These are phyloP conservation scores for Amphipyra berbera DNA, from an alignment of 2,888 invertebrate species.

Conservation along the genomic window DNA sequence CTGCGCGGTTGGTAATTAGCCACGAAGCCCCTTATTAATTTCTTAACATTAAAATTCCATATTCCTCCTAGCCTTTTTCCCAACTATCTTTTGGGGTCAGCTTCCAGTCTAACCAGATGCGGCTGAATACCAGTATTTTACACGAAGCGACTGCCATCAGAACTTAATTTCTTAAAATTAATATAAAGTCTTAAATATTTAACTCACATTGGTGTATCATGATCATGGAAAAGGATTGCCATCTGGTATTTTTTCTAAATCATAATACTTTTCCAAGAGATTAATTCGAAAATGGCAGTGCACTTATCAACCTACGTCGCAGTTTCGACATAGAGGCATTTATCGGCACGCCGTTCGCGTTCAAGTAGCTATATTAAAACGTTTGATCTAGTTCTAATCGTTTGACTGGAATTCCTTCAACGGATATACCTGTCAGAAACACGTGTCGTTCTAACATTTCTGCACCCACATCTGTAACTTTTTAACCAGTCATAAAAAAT, in stretches of 20 bases:
- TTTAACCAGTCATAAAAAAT: slow-evolving; percentile 13
- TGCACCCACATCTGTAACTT: neutral
- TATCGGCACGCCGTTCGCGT: slow-evolving; percentile 32
- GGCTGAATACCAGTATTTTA: no score
- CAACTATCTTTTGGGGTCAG: no score
- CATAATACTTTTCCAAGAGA: slow-evolving; percentile 18
- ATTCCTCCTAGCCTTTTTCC: no score
- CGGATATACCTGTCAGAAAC: slow-evolving; percentile 27
- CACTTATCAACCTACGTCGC: slow-evolving; percentile 21
- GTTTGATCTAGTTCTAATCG: slow-evolving; percentile 40
- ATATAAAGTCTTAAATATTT: no score
- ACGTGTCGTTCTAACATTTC: slow-evolving; percentile 34
- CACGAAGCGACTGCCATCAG: no score
- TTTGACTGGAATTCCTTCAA: slow-evolving; percentile 36
- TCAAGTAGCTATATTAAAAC: slow-evolving; percentile 27
- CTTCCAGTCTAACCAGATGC: no score
- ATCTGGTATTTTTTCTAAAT: slow-evolving; percentile 1
- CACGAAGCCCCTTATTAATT: no score
- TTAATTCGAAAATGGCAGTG: slow-evolving; percentile 28
- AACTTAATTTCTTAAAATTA: no score
- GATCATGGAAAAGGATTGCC: no score
- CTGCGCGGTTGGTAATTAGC: no score
- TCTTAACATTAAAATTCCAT: no score
- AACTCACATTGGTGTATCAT: no score
- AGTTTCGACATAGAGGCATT: slow-evolving; percentile 48